Conservation (phyloP, 2,797 vertebrate genomes). For the Lindbergichthys nudifrons region DNA sequence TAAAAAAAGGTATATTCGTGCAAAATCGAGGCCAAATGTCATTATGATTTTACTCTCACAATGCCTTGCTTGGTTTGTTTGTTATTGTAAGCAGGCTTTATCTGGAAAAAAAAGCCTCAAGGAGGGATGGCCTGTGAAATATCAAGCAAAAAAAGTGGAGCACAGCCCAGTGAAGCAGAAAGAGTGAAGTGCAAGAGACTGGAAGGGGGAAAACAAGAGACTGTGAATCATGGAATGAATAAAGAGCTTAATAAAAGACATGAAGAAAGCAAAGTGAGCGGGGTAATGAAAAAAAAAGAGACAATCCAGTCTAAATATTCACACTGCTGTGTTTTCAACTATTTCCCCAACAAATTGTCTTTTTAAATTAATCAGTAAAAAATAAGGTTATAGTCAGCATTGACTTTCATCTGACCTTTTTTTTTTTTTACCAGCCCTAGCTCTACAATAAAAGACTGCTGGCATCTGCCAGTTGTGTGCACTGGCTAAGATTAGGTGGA, state of each 20-base stretch:
- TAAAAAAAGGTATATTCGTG: background rate
- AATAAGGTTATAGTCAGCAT: background rate
- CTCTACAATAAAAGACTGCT: background rate
- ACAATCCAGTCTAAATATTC: background rate
- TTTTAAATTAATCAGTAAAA: background rate
- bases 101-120: constrained; percentile 59
- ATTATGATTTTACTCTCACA: constrained; percentile 27
- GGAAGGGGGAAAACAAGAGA: constrained; percentile 2
- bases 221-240: constrained; percentile 27
- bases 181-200: constrained; percentile 24
- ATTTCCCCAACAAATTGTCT: background rate
- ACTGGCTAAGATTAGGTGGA: constrained; percentile 13
- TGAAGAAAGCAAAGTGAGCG: background rate
- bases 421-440: no score
- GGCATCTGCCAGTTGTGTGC: background rate
- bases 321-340: background rate
- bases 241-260: constrained; percentile 20
- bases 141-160: constrained; percentile 53
- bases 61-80: constrained; percentile 38
- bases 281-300: constrained; percentile 11
- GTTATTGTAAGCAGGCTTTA: constrained; percentile 49
- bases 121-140: constrained; percentile 43
- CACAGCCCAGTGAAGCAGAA: constrained; percentile 43
- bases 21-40: constrained; percentile 1
- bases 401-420: background rate